Base-by-base conservation (phyloP, 2,888 invertebrate species). In the Cantharis lateralis region DNA sequence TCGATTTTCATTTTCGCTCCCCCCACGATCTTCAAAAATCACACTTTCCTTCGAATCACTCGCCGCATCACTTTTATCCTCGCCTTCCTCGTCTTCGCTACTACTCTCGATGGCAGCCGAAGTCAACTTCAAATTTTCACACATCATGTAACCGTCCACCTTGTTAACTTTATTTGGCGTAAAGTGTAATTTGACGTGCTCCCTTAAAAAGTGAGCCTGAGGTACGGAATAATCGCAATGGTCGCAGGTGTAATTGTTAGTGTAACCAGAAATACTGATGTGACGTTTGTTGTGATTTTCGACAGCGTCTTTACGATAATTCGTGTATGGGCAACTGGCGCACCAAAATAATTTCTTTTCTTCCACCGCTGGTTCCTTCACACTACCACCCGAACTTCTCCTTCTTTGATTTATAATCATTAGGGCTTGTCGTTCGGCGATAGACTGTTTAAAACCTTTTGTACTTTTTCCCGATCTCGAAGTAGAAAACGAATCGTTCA, bases 211-310 rank as follows among this genome's bases (percentile, higher is more conserved):
- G 84, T 93, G 92, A 75, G 92, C 92, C 83, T 95, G 94, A 3
- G 93, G 91, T 24, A 94, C 94, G 20, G 93, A 93, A 86, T 95
- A 94, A 88, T 96, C 95, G 87, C 97, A 97, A 86, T 94, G 93
- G 18, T 93, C 92, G 88, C 97, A 97, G 80, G 92, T 92, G 83
- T 93, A 92, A 78, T 89, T 90, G 80, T 91, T 92, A 69, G 89
- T 88, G 0, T 87, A 87, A 68, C 91, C 92, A 5, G 91, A 90
- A 10, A 92, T 88, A 84, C 92, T 91, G 10, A 89, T 88, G 85
- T 97, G 96, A 78, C 94, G 91, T 84, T 93, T 92, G 81, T 93
- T 90, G 87, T 97, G 97, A 83, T 93, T 93, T 80, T 92, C 92
- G 18, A 95, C 90, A 2, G 93, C 92, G 83, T 95, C 94, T 80